Evolutionary conservation across 2,797 vertebrate species (phyloP).

Genomic region (Syngnathus rostellatus): DNA sequence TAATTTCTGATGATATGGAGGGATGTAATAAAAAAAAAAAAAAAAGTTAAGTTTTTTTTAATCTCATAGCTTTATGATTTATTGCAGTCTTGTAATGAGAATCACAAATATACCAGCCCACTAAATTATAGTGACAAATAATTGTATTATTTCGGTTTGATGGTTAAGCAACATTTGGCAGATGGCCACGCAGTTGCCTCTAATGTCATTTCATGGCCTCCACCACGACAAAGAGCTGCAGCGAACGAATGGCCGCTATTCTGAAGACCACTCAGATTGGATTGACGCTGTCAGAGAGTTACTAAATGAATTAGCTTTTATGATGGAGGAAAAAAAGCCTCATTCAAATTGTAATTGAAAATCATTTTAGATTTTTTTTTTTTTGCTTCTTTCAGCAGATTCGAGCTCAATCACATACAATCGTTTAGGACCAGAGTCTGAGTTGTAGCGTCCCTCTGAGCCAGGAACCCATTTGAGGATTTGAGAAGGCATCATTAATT

Average conservation of each 20-base stretch:
- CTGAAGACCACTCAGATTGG: neutral
- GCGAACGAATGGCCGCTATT: neutral
- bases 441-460: neutral
- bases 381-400: neutral
- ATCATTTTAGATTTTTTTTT: neutral
- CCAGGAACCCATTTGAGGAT: neutral
- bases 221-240: neutral
- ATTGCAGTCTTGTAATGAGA: neutral
- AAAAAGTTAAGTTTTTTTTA: neutral
- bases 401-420: neutral
- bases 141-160: neutral
- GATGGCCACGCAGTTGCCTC: neutral
- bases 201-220: neutral
- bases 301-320: neutral
- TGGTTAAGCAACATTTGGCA: conserved; percentile 1
- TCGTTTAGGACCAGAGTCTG: neutral
- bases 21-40: no score
- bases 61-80: neutral
- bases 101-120: neutral
- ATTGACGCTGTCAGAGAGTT: neutral
- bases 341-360: neutral
- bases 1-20: neutral
- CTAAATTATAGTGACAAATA: conserved; percentile 1
- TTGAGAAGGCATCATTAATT: neutral
- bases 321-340: neutral